Conservation (phyloP, 2,888 invertebrate genomes). For the Hesperia comma region DNA sequence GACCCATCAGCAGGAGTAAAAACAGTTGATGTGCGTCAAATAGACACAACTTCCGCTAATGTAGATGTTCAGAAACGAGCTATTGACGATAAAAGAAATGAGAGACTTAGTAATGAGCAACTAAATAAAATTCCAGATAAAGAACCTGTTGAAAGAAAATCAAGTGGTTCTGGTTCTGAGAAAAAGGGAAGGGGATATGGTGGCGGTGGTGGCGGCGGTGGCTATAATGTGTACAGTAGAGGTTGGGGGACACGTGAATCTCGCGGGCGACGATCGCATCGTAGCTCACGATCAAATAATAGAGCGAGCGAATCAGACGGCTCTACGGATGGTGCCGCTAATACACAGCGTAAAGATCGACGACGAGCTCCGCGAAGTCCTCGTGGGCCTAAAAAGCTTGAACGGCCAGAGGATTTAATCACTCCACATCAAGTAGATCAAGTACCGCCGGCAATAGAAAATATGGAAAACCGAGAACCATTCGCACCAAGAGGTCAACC, state of each 20-base stretch:
- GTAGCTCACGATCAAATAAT: conserved; percentile 74
- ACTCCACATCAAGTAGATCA: conserved; percentile 54
- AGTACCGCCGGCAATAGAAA: conserved; percentile 52
- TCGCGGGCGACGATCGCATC: conserved; percentile 79
- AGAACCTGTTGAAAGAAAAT: conserved; percentile 76
- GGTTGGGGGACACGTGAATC: conserved; percentile 78
- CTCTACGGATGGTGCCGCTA: conserved; percentile 88
- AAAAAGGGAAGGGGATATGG: conserved; percentile 81
- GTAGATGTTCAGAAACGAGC: conserved; percentile 60
- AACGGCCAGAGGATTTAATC: conserved; percentile 81
- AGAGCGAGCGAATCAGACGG: conserved; percentile 89
- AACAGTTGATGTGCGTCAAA: conserved; percentile 56
- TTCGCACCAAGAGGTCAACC: conserved; percentile 95
- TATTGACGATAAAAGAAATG: conserved; percentile 67
- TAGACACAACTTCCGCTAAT: conserved; percentile 58
- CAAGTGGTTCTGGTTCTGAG: conserved; percentile 76
- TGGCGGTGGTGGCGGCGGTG: conserved; percentile 48
- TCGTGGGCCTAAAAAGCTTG: conserved; percentile 85
- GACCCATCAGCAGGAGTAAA: conserved; percentile 61
- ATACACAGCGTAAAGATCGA: conserved; percentile 78
- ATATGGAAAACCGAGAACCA: conserved; percentile 85
- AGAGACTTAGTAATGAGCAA: conserved; percentile 67
- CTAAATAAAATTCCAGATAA: conserved; percentile 76
- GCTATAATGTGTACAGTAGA: conserved; percentile 72
- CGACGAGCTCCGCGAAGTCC: conserved; percentile 82